Conservation (phyloP, 2,113 vertebrate species). For the Plectropomus leopardus region DNA sequence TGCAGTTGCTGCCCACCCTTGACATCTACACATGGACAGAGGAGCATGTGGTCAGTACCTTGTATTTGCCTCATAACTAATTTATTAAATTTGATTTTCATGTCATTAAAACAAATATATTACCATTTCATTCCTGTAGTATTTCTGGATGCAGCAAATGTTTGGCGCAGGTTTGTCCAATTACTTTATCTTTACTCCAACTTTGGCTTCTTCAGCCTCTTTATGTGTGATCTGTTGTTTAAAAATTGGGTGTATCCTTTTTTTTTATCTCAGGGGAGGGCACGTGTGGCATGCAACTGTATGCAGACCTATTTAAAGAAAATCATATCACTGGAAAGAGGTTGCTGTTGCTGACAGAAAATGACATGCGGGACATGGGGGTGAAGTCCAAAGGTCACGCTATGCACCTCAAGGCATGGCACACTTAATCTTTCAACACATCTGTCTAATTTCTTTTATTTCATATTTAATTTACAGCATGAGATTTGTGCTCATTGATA, state of each 20-base stretch:
- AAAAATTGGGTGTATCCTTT: background rate
- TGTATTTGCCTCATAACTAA: background rate
- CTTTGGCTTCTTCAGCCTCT: background rate
- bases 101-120: slow-evolving; percentile 20
- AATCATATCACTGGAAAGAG: slow-evolving; percentile 97
- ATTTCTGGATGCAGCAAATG: slow-evolving; percentile 97
- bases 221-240: background rate
- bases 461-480: background rate
- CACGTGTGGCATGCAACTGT: slow-evolving; percentile 88
- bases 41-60: slow-evolving; percentile 94
- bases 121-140: slow-evolving; percentile 80
- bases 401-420: slow-evolving; percentile 95
- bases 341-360: slow-evolving; percentile 92
- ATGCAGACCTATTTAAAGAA: slow-evolving; percentile 93
- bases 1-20: slow-evolving; percentile 95
- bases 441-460: background rate
- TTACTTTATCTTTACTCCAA: slow-evolving; percentile 2
- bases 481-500: background rate
- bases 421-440: slow-evolving; percentile 20
- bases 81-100: slow-evolving; percentile 6
- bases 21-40: slow-evolving; percentile 96
- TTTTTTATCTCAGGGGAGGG: slow-evolving; percentile 82
- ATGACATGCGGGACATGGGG: slow-evolving; percentile 96
- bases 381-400: slow-evolving; percentile 96
- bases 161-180: slow-evolving; percentile 90